Conservation (phyloP, 2,888 invertebrate species). For the Volucella inflata region DNA sequence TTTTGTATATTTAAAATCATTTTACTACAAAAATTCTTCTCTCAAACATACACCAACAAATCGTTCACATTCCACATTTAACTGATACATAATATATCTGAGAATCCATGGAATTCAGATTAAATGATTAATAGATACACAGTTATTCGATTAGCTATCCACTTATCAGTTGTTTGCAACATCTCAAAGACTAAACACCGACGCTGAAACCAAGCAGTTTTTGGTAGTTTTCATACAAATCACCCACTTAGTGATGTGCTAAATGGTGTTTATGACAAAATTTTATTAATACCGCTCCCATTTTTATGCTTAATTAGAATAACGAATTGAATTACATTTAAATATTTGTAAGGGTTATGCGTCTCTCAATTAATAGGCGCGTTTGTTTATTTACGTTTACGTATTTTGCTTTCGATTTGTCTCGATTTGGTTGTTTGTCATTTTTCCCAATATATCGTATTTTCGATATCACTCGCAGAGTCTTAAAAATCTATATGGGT, state of each 20-base stretch:
- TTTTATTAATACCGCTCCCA: not conserved
- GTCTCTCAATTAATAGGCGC: not conserved
- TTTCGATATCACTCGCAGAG: constrained; percentile 8
- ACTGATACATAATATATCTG: too few relatives aligned
- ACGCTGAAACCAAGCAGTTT: not conserved
- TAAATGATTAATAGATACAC: constrained; percentile 29
- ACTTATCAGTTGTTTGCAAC: constrained; percentile 46
- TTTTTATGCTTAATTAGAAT: constrained; percentile 5
- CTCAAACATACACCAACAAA: too few relatives aligned
- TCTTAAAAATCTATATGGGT: not conserved
- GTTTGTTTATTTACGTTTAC: too few relatives aligned
- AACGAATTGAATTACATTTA: constrained; percentile 29
- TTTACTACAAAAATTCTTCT: too few relatives aligned
- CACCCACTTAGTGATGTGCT: constrained; percentile 27
- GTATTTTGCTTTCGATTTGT: not conserved
- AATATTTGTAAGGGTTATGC: constrained; percentile 13
- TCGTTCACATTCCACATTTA: too few relatives aligned
- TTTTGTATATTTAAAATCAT: too few relatives aligned
- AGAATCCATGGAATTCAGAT: not conserved
- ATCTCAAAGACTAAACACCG: not conserved
- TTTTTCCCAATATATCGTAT: not conserved
- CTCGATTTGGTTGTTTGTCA: constrained; percentile 16
- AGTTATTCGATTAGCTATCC: constrained; percentile 45
- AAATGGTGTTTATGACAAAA: not conserved
- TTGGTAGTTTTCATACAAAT: constrained; percentile 6